Base-by-base conservation (phyloP, 2,113 vertebrate genomes). In the Phyllostomus discolor region DNA sequence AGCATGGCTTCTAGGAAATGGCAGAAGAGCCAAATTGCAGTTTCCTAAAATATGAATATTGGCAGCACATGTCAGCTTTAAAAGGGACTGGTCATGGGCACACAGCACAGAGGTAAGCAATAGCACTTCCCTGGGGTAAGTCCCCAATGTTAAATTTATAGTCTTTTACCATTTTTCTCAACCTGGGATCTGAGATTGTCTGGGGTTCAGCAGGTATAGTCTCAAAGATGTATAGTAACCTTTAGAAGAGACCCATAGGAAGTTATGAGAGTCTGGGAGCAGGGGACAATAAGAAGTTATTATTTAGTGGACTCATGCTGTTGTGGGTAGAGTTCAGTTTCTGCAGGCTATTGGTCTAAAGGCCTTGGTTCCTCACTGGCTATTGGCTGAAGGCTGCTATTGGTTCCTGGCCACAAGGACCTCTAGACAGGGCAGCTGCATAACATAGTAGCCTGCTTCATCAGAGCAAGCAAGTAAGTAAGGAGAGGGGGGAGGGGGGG, bases 31-130 rank as follows among this genome's bases (percentile, higher is more conserved):
- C n/a, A 57, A 84, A 73, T 31, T 73, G 64, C 19, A 73, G 15
- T 85, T 92, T 89, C 72, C 43, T 67, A 94, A 92, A 92, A 92
- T 88, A 66, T 79, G 16, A 92, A 92, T 92, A 89, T 67, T 92
- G 72, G 54, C 79, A 95, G 50, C n/a, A 59, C 33, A 59, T 67
- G 48, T 85, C 85, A 79, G 31, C 85, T 89, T 92, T 80, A 72
- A 80, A 96, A 85, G 66, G 64, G 26, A 73, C 48, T 81, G 79
- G 38, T 73, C 22, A 31, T 17, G 26, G 76, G 50, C 64, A 84
- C 54, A 67, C 20, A 92, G n/a, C 50, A 92, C 62, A 76, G 50
- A 50, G 33, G 38, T 57, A 72, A 82, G 69, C 73, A 72, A 75
- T 78, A 92, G 26, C 35, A 66, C 62, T 92, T 96, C 62, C 59